Evolutionary conservation across 1,140 invertebrate species (phyloP), one percentile per base, ranked within the genome.

Genomic region (Chrysoperla carnea): DNA sequence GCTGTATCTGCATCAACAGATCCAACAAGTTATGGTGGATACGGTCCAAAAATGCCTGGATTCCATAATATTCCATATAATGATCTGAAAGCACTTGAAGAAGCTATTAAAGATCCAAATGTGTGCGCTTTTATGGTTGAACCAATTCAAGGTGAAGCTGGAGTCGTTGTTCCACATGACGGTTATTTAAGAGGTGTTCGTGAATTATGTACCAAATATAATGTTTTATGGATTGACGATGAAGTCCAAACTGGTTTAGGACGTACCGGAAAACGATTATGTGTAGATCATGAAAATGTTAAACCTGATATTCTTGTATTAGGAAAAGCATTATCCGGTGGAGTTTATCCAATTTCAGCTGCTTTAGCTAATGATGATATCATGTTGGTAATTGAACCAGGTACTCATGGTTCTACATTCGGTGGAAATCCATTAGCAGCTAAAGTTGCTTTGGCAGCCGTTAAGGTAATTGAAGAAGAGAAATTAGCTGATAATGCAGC

Each of bases 111-210:
- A 55, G 85, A 97, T 59, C 81, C 84, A 2, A 79, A 77, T 48
- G 84, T 94, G 5, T 88, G 88, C 52, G 91, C 85, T 5, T 99
- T 94, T 57, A 99, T 99, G 94, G 87, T 98, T 7, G 96, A 99
- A 58, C 95, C 96, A 1, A 97, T 99, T 50, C 95, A 99, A 69
- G 96, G 95, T 0, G 95, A 99, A 67, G 94, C 93, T 29, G 95
- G 95, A 1, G 90, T 97, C 2, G 75, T 93, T 1, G 85, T 99
- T 1, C 95, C 95, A 0, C 63, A 79, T 58, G 69, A 76, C 3
- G 93, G 93, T 0, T 99, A 99, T 56, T 64, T 99, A 38, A 78
- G 69, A 50, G 78, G 79, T 45, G 82, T 98, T 0, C 67, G 94
- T 33, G 81, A 89, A 38, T 66, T 99, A 0, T 99, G 95, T 60